These are phyloP conservation scores for Illadopsis cleaveri DNA, from an alignment of 2,113 vertebrate genomes.

Conservation along the genomic window DNA sequence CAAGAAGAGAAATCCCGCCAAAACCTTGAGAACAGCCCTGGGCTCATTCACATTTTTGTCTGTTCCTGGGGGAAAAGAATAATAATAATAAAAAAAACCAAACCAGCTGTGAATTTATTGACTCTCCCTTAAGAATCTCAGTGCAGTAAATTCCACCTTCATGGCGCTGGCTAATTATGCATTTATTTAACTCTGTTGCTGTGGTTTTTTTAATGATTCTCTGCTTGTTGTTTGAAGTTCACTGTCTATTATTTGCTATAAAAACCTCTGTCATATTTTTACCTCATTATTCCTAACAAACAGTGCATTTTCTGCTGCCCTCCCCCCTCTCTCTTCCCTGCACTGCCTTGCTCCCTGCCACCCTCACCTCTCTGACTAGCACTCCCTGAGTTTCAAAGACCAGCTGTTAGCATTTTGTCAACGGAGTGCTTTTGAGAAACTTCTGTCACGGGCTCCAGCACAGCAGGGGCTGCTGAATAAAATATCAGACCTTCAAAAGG, in stretches of 20 bases:
- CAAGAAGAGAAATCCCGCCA: constrained; percentile 42
- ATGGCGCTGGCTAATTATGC: constrained; percentile 79
- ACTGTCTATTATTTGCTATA: constrained; percentile 81
- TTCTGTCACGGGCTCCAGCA: constrained; percentile 69
- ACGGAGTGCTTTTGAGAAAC: constrained; percentile 74
- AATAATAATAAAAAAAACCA: not conserved
- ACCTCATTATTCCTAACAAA: constrained; percentile 82
- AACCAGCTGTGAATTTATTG: constrained; percentile 78
- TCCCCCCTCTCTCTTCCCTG: not conserved
- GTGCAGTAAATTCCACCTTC: constrained; percentile 79
- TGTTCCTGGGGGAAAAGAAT: constrained; percentile 25
- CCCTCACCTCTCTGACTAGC: constrained; percentile 56
- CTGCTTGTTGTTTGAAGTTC: constrained; percentile 79
- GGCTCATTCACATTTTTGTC: constrained; percentile 57
- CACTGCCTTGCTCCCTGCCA: constrained; percentile 32
- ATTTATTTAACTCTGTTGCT: constrained; percentile 82
- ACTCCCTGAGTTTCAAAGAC: constrained; percentile 77
- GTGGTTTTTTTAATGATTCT: constrained; percentile 77
- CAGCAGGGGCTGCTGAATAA: constrained; percentile 80
- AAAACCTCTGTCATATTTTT: constrained; percentile 81
- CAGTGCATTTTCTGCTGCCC: constrained; percentile 56
- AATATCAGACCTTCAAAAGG: constrained; percentile 79
- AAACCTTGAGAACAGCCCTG: constrained; percentile 41
- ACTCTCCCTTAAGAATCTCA: constrained; percentile 76
- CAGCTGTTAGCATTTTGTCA: constrained; percentile 80